These are phyloP conservation scores for Gryllus bimaculatus DNA, from an alignment of 1,140 invertebrate genomes.

Conservation along the genomic window DNA sequence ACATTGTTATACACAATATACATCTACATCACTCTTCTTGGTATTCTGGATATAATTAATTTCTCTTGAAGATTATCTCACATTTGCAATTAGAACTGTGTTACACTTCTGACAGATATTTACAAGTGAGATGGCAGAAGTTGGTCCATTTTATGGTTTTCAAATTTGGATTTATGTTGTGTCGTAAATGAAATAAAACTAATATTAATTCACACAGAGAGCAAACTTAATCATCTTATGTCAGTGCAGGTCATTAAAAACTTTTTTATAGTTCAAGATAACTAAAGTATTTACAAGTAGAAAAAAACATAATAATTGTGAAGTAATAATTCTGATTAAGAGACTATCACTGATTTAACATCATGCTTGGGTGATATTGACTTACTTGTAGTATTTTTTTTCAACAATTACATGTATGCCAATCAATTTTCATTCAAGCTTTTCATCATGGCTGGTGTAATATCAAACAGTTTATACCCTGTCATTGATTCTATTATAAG, in stretches of 20 bases:
- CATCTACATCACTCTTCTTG: not conserved
- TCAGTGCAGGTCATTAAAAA: too few species aligned
- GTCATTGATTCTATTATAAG: too few species aligned
- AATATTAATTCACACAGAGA: not conserved
- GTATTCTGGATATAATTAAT: not conserved
- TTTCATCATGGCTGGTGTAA: too few species aligned
- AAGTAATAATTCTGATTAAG: too few species aligned
- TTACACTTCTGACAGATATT: not conserved
- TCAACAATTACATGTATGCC: too few species aligned
- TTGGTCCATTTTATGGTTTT: not conserved
- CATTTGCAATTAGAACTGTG: not conserved
- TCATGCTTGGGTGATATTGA: too few species aligned
- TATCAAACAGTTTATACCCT: too few species aligned
- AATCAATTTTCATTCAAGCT: too few species aligned
- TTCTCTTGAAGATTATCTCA: not conserved
- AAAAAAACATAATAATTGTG: not conserved
- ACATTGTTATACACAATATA: slow-evolving; percentile 1
- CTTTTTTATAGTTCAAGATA: too few species aligned
- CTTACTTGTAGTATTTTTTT: too few species aligned
- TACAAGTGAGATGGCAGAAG: not conserved
- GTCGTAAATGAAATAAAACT: not conserved
- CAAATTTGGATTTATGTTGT: not conserved
- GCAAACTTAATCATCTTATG: too few species aligned
- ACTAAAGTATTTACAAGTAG: not conserved
- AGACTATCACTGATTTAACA: too few species aligned